Evolutionary conservation across 2,888 invertebrate species (phyloP), one percentile per base, ranked within the genome.

Genomic region (Priocnemis perturbator): DNA sequence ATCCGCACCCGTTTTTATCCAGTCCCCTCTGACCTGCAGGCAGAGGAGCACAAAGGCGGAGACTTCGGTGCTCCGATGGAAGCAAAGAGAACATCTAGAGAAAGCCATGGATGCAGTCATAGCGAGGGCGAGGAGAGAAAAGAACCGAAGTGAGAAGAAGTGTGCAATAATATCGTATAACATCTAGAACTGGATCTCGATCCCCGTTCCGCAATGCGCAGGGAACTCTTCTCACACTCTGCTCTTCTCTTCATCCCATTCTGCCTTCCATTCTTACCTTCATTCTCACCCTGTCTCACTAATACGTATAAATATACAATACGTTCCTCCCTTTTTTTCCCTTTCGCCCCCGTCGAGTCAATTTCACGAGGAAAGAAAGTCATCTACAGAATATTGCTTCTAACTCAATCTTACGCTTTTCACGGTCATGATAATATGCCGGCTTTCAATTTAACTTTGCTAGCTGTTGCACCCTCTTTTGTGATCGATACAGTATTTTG

Each of bases 131-230:
- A 11, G 37, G 7, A 37, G 37, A 37, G 37, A 37, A 37, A 37
- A 37, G 37, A 37, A 37, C 37, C 37, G 37, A 37, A 66, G 60
- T 20, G 60, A 21, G 67, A 44, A 69, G 60, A 66, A 67, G 59
- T n/a, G 19, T 23, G 70, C 52, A 61, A 74, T 77, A 79, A 78
- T 78, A 77, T 78, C 79, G 74, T 69, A 57, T 67, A 68, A 69
- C 69, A 71, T 77, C 37, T 30, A 19, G 37, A 37, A 56, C 26
- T 56, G 53, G 50, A 64, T 52, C 45, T 55, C 53, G 53, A 64
- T 19, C 53, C 44, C 20, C 64, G 53, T 55, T 50, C n/a, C 44
- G 53, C 44, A 65, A 44, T 19, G 30, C 53, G 59, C 17, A 30
- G 37, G 37, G 37, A 37, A 37, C 37, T 37, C 7, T 9, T 7